Conservation (phyloP, 2,113 vertebrate genomes). For the Carassius carassius region DNA sequence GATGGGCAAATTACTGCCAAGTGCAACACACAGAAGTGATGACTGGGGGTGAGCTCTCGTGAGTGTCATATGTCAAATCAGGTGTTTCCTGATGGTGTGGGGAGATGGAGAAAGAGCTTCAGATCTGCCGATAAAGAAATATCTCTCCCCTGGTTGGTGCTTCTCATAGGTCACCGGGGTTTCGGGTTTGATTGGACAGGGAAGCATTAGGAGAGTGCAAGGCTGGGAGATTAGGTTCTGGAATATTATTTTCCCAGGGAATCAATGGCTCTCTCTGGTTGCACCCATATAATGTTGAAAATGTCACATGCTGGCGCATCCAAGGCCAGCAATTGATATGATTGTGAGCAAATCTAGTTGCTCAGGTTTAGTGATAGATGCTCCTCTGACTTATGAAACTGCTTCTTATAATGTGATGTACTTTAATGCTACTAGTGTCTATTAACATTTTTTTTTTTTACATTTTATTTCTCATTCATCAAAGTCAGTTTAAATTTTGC, state of each 20-base stretch:
- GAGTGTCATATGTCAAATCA: slow-evolving; percentile 23
- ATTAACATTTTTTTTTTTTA: too few species aligned
- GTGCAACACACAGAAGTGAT: slow-evolving; percentile 70
- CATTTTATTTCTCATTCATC: background rate
- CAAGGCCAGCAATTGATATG: slow-evolving; percentile 11
- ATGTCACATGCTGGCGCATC: slow-evolving; percentile 41
- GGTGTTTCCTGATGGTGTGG: slow-evolving; percentile 45
- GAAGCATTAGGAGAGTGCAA: slow-evolving; percentile 53
- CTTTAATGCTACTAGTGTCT: too few species aligned
- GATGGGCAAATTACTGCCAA: slow-evolving; percentile 76
- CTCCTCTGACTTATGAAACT: too few species aligned
- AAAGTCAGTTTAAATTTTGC: background rate
- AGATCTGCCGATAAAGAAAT: slow-evolving; percentile 36
- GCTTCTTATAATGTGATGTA: too few species aligned
- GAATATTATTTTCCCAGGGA: slow-evolving; percentile 50
- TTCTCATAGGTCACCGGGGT: slow-evolving; percentile 31
- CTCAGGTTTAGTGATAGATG: too few species aligned
- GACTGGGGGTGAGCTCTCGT: slow-evolving; percentile 45
- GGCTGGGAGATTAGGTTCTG: slow-evolving; percentile 55
- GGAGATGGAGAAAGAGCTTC: slow-evolving; percentile 28
- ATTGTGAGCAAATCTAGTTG: too few species aligned
- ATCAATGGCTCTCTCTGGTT: slow-evolving; percentile 52
- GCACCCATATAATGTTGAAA: slow-evolving; percentile 53
- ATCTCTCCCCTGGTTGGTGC: slow-evolving; percentile 30
- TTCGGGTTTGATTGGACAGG: slow-evolving; percentile 64